These are phyloP conservation scores for Limosa lapponica DNA, from an alignment of 2,797 vertebrate genomes.

Conservation along the genomic window DNA sequence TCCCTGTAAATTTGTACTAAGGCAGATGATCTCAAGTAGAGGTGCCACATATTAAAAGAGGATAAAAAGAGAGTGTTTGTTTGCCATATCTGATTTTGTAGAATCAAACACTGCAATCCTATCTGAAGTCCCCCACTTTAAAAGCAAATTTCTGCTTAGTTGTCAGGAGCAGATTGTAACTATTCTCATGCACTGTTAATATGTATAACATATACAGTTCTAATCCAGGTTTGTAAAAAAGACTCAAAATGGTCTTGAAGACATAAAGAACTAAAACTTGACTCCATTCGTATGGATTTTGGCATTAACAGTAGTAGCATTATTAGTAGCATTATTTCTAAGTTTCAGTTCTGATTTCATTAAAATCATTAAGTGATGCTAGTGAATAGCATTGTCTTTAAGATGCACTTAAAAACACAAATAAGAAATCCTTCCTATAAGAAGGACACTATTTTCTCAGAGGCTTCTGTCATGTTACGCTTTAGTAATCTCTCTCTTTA, in stretches of 20 bases:
- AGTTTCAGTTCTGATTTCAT: neutral
- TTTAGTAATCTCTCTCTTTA: slow-evolving; percentile 63
- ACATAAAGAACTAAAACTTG: neutral
- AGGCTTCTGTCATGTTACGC: slow-evolving; percentile 62
- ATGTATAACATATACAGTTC: neutral
- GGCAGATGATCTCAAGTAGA: slow-evolving; percentile 75
- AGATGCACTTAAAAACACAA: neutral
- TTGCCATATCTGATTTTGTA: slow-evolving; percentile 55
- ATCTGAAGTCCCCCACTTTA: neutral
- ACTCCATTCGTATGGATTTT: neutral
- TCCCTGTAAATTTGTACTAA: slow-evolving; percentile 70
- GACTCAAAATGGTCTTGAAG: neutral
- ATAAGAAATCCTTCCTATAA: slow-evolving; percentile 1
- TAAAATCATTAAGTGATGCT: neutral
- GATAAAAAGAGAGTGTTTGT: slow-evolving; percentile 72
- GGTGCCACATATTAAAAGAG: slow-evolving; percentile 66
- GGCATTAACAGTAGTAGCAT: neutral
- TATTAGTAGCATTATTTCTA: neutral
- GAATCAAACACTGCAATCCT: neutral
- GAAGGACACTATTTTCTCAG: slow-evolving; percentile 53
- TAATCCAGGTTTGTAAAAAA: slow-evolving; percentile 52
- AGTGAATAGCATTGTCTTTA: neutral
- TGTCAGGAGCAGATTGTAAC: neutral
- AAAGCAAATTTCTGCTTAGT: neutral
- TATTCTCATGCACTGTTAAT: neutral